A percentile compares a stretch with the other conserved stretches of the same genome.
Evolutionary conservation across 2,888 invertebrate species (phyloP).

Genomic region (Perdita meconis): DNA sequence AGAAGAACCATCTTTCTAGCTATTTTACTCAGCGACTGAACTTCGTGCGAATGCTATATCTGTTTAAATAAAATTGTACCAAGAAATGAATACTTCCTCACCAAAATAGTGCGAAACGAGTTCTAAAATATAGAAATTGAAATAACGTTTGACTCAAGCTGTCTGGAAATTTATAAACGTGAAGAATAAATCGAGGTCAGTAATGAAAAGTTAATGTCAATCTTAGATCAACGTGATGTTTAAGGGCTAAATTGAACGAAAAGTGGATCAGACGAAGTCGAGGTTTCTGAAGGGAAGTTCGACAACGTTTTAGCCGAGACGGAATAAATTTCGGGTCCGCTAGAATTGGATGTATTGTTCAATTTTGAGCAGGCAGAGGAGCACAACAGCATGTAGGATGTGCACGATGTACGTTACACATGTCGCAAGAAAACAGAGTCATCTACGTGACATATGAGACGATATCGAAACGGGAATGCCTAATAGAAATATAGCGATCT

Average conservation of each 20-base stretch:
- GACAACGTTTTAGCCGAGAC: conserved; percentile 5
- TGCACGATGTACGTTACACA: conserved; percentile 74
- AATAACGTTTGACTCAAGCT: neutral
- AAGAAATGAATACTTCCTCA: too few relatives aligned
- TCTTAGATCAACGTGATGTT: too few relatives aligned
- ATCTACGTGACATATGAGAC: conserved; percentile 82
- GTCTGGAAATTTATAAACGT: neutral
- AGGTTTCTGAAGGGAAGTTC: neutral
- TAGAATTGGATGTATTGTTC: conserved; percentile 37
- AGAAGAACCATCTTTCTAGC: too few relatives aligned
- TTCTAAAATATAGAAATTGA: too few relatives aligned
- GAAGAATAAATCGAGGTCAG: too few relatives aligned
- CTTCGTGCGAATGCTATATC: too few relatives aligned
- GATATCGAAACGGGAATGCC: conserved; percentile 74
- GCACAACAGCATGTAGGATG: conserved; percentile 48
- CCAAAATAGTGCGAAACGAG: too few relatives aligned
- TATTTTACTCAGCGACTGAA: too few relatives aligned
- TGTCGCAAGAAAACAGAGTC: conserved; percentile 82
- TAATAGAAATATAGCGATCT: conserved; percentile 67
- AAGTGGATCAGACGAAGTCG: too few relatives aligned
- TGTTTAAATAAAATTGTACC: too few relatives aligned
- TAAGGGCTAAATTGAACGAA: too few relatives aligned
- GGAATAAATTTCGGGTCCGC: conserved; percentile 29
- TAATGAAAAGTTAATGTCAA: too few relatives aligned
- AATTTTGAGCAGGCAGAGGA: conserved; percentile 54